Percentiles rank a stretch among this genome's conserved stretches.
Conservation (phyloP, 2,113 vertebrate genomes). For the Deroptyus accipitrinus region DNA sequence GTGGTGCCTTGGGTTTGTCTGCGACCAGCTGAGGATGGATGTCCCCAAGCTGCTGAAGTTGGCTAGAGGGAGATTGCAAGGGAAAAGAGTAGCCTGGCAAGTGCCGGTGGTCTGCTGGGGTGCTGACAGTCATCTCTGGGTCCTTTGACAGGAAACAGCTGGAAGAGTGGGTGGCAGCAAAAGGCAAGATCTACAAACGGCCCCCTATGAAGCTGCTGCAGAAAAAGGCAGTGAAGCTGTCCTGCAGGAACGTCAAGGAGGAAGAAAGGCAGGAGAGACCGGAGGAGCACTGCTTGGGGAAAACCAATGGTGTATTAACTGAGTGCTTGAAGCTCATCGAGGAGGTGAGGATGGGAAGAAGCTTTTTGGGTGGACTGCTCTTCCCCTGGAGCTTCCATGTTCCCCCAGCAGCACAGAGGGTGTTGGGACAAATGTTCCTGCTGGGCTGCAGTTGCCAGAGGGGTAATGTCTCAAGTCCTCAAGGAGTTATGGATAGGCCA, state of each 20-base stretch:
- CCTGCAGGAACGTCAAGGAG: conserved; percentile 71
- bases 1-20: not conserved
- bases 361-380: not conserved
- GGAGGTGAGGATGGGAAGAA: conserved; percentile 72
- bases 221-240: conserved; percentile 50
- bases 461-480: not conserved
- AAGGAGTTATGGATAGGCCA: not conserved
- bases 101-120: not conserved
- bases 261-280: conserved; percentile 77
- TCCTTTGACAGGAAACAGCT: conserved; percentile 80
- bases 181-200: conserved; percentile 88
- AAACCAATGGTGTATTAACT: conserved; percentile 74
- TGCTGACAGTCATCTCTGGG: not conserved
- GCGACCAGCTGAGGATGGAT: rapidly evolving
- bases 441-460: not conserved
- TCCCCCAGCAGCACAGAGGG: not conserved
- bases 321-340: conserved; percentile 82
- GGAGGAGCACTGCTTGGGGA: conserved; percentile 64
- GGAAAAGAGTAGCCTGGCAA: not conserved
- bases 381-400: not conserved
- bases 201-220: conserved; percentile 81
- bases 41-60: not conserved
- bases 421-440: not conserved
- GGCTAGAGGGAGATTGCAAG: not conserved
- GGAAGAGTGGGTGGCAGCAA: conserved; percentile 86